Percentiles rank a stretch among this genome's conserved stretches.
These are phyloP conservation scores for Orthonychiurus folsomi DNA, from an alignment of 2,888 invertebrate genomes.

Conservation along the genomic window DNA sequence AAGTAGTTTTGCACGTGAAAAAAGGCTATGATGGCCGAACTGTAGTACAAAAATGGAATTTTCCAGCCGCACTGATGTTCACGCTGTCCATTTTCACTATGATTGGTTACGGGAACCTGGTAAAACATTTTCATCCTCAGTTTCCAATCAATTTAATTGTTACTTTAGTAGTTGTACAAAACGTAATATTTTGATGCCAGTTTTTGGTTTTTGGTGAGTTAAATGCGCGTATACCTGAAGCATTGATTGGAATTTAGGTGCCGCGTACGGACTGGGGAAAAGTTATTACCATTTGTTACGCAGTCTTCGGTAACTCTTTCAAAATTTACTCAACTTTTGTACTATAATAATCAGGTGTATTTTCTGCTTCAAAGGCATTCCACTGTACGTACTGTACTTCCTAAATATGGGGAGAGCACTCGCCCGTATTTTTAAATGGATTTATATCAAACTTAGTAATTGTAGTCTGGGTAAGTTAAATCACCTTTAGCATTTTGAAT, in stretches of 20 bases:
- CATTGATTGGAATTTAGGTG: no score
- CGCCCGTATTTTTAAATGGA: slow-evolving; percentile 70
- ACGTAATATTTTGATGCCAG: no score
- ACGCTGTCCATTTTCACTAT: slow-evolving; percentile 80
- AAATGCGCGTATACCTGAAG: no score
- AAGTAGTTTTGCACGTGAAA: slow-evolving; percentile 52
- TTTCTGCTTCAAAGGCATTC: no score
- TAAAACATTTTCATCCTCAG: no score
- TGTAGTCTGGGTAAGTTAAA: slow-evolving; percentile 45
- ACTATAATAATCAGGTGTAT: no score
- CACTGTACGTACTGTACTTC: slow-evolving; percentile 75
- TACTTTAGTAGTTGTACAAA: no score
- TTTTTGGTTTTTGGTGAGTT: no score
- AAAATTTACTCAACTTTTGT: no score
- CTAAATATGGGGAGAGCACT: slow-evolving; percentile 81
- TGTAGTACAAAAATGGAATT: slow-evolving; percentile 65
- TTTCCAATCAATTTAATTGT: no score
- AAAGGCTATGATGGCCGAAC: slow-evolving; percentile 62
- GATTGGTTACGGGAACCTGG: slow-evolving; percentile 83
- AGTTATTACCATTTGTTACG: slow-evolving; percentile 72
- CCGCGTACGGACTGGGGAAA: slow-evolving; percentile 76
- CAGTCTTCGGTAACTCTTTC: no score
- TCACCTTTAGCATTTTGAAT: slow-evolving; percentile 1
- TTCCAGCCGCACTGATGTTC: slow-evolving; percentile 80
- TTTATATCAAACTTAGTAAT: slow-evolving; percentile 65